These are phyloP conservation scores for Drosophila glabriapex DNA, from an alignment of 2,888 invertebrate species.

Conservation along the genomic window DNA sequence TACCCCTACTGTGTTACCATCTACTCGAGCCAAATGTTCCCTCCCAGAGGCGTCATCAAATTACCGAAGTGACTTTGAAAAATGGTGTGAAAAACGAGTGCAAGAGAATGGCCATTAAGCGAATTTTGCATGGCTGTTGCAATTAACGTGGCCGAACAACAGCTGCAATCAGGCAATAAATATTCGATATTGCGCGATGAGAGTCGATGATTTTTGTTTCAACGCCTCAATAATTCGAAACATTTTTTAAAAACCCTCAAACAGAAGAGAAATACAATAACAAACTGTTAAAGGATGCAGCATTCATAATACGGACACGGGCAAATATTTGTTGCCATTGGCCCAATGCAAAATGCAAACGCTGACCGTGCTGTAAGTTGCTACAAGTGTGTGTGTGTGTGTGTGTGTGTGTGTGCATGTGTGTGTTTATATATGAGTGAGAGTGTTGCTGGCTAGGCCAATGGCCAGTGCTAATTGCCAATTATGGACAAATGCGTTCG, in stretches of 20 bases:
- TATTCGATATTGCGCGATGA: conserved; percentile 49
- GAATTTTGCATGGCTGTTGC: conserved; percentile 57
- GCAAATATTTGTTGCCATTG: conserved; percentile 72
- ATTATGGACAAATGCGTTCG: conserved; percentile 83
- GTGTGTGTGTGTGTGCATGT: neutral
- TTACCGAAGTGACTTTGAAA: conserved; percentile 67
- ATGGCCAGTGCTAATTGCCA: conserved; percentile 83
- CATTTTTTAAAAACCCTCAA: conserved; percentile 60
- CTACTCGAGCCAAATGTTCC: conserved; percentile 29
- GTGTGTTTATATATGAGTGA: conserved; percentile 16
- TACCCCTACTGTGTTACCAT: conserved; percentile 9
- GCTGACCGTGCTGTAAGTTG: conserved; percentile 52
- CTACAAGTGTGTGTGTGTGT: conserved; percentile 1
- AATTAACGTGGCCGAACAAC: conserved; percentile 62
- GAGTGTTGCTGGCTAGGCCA: conserved; percentile 60
- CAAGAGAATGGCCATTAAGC: conserved; percentile 30
- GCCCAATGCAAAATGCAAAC: conserved; percentile 73
- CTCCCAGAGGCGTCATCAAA: conserved; percentile 70
- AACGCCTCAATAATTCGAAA: conserved; percentile 75
- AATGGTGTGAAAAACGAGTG: conserved; percentile 65
- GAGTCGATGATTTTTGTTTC: conserved; percentile 74
- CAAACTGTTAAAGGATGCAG: conserved; percentile 17
- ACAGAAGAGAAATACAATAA: conserved; percentile 41
- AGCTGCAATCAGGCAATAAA: conserved; percentile 72
- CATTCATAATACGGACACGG: conserved; percentile 43